Base-by-base conservation (phyloP, 2,888 invertebrate genomes). In the Ornithoptera alexandrae region DNA sequence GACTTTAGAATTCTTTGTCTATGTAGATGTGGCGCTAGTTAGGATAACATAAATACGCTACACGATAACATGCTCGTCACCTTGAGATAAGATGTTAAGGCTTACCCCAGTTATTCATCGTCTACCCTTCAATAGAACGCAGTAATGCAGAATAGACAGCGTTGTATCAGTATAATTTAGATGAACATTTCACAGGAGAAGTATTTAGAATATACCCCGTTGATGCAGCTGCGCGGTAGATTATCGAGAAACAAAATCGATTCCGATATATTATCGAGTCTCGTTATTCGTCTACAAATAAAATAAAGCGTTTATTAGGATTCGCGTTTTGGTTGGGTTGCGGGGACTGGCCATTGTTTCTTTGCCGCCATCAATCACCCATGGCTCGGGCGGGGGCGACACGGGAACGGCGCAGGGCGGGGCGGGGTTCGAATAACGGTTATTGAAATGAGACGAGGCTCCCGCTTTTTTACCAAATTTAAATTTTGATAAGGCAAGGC, bases 401-500 rank as follows among this genome's bases (percentile, higher is more conserved):
- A 77, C 76, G 74, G 75, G 77, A 72, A 67, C 76, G 77, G 72
- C 76, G 78, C 75, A 74, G 79, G 75, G 75, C 68, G 74, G 72
- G 72, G 71, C 65, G 81, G 83, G 84, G 82, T 80, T 78, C 84
- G 85, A 86, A 86, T 92, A 92, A 92, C 92, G 92, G 92, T 92
- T 92, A 92, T 92, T 92, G 92, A 92, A 92, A 92, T 92, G 92
- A 92, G 90, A 85, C 84, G 83, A 82, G 84, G 86, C 85, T 86
- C 87, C 85, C 86, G 90, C 89, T 90, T 90, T 92, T 92, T 92
- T 87, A 85, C 87, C 86, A 87, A 92, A 92, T 92, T 92, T 92
- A 92, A 92, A 92, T 92, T 92, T 92, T 92, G 92, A 92, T 92
- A 92, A 92, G 92, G 92, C 91, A 84, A 89, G 85, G 83, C 85